Conservation (phyloP, 1,140 invertebrate genomes). For the Dermatophagoides farinae region DNA sequence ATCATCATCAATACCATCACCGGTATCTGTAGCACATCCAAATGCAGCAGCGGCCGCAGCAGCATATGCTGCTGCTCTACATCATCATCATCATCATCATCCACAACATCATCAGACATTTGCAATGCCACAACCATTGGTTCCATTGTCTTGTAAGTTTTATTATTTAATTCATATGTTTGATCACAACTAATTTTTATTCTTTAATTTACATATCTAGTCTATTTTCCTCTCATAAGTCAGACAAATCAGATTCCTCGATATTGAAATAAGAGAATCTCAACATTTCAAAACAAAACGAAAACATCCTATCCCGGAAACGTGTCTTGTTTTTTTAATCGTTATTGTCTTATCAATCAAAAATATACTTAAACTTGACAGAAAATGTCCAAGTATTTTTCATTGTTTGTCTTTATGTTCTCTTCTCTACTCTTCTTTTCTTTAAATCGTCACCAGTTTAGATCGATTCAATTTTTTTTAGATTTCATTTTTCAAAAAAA, state of each 20-base stretch:
- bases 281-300: neutral
- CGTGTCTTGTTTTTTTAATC: no score
- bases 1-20: conserved; percentile 18
- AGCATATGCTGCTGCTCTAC: neutral
- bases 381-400: no score
- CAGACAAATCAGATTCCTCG: conserved; percentile 6
- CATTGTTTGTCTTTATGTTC: no score
- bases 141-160: conserved; percentile 33
- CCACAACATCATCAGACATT: conserved; percentile 45
- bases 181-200: neutral
- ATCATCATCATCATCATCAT: neutral
- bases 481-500: no score
- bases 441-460: no score
- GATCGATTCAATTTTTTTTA: no score
- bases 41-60: neutral
- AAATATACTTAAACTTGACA: no score
- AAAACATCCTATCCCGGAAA: no score
- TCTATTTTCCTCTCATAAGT: conserved; percentile 3
- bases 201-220: neutral
- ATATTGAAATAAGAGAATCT: neutral
- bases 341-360: no score
- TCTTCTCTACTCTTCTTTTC: no score
- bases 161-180: neutral
- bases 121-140: conserved; percentile 63
- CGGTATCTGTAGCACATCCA: conserved; percentile 34